A percentile compares a stretch with the other conserved stretches of the same genome.
phyloP scores from a whole-genome alignment of 2,113 vertebrate genomes.

The Dissostichus mawsoni region DNA sequence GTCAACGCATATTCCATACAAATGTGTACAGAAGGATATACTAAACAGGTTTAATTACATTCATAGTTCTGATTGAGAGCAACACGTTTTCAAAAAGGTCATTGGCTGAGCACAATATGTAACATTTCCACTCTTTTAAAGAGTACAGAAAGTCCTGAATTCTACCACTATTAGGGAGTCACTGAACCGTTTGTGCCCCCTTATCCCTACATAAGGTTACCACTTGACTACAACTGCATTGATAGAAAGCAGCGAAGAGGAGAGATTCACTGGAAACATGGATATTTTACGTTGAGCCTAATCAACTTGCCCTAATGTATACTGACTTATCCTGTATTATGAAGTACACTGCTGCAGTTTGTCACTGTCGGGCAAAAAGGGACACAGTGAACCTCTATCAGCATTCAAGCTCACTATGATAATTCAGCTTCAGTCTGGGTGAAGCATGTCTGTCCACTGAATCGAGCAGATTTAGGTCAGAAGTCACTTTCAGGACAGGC shows the following conservation, averaged over 20 bases:
- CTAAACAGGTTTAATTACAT: background rate
- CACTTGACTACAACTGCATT: too few relatives aligned
- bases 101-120: background rate
- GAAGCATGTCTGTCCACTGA: slow-evolving; percentile 2
- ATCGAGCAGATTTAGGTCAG: slow-evolving; percentile 4
- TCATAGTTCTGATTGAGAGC: background rate
- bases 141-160: background rate
- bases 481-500: background rate
- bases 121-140: background rate
- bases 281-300: too few relatives aligned
- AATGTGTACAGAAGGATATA: background rate
- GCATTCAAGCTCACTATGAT: background rate
- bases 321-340: too few relatives aligned
- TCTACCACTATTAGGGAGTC: background rate
- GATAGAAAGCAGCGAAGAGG: too few relatives aligned
- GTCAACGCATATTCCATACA: background rate
- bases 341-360: too few relatives aligned
- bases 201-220: too few relatives aligned
- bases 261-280: too few relatives aligned
- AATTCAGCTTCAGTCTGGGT: slow-evolving; percentile 19
- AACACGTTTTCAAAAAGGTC: slow-evolving; percentile 2
- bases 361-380: too few relatives aligned
- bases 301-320: too few relatives aligned
- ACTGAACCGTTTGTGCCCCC: background rate
- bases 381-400: too few relatives aligned